Percentiles rank a stretch among this genome's conserved stretches.
Conservation (phyloP, 1,140 invertebrate genomes). For the Forficula auricularia region DNA sequence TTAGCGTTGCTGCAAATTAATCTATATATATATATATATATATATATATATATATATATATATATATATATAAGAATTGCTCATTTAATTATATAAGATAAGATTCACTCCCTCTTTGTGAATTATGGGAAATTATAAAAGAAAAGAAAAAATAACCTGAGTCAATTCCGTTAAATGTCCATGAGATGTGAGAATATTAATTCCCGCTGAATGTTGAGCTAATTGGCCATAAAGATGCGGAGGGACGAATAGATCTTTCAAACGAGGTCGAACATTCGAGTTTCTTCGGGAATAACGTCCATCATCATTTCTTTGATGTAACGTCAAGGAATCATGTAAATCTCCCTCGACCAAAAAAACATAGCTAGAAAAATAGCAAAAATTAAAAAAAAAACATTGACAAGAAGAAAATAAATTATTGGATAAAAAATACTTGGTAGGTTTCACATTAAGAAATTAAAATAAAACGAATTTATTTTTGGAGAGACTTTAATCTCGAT, state of each 20-base stretch:
- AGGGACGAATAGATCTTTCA: constrained; percentile 49
- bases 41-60: no score
- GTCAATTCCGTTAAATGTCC: background rate
- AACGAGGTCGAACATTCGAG: constrained; percentile 23
- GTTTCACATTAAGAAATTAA: no score
- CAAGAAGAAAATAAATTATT: background rate
- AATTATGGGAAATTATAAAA: no score
- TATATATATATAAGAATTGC: no score
- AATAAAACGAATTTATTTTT: no score
- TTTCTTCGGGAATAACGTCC: constrained; percentile 52
- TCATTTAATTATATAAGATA: no score
- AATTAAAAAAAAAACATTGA: background rate
- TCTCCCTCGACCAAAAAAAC: constrained; percentile 73
- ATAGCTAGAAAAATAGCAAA: constrained; percentile 37
- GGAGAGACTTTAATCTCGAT: no score
- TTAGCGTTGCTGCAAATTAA: no score
- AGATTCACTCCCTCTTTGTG: no score
- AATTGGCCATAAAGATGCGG: constrained; percentile 81
- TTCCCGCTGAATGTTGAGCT: constrained; percentile 54
- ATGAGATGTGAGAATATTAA: constrained; percentile 36
- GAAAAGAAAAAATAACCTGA: constrained; percentile 18
- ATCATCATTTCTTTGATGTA: constrained; percentile 62
- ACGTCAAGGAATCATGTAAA: constrained; percentile 69
- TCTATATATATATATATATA: no score
- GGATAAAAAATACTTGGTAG: no score